These are phyloP conservation scores for Vespertilio murinus DNA, from an alignment of 2,797 vertebrate species.

Conservation along the genomic window DNA sequence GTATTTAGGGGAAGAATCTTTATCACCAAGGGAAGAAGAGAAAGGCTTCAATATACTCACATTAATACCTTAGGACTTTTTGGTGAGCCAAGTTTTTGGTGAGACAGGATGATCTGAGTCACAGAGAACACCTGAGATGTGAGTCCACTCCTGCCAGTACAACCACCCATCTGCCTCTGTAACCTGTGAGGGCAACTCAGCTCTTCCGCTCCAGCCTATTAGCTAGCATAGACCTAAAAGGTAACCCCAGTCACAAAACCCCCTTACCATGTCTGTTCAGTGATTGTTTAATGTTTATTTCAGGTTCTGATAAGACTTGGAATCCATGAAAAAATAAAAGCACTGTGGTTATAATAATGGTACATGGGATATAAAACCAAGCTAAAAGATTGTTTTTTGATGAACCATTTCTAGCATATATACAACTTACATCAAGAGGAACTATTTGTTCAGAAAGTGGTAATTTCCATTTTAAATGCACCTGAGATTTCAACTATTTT, in stretches of 20 bases:
- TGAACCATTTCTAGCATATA: conserved; percentile 48
- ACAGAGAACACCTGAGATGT: not conserved
- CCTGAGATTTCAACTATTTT: conserved; percentile 83
- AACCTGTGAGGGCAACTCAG: not conserved
- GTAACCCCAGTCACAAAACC: not conserved
- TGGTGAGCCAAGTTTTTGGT: not conserved
- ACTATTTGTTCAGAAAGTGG: conserved; percentile 65
- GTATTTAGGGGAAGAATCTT: not conserved
- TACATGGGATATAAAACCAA: not conserved
- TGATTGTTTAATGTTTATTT: conserved; percentile 54
- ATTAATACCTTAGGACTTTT: not conserved
- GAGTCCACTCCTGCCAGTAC: not conserved
- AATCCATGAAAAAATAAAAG: conserved; percentile 56
- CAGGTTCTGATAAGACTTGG: conserved; percentile 40
- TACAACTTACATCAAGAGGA: conserved; percentile 38
- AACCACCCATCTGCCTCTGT: not conserved
- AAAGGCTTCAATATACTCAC: not conserved
- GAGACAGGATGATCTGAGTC: not conserved
- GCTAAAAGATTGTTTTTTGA: conserved; percentile 40
- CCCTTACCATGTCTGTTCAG: not conserved
- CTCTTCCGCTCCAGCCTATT: not conserved
- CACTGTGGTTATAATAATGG: conserved; percentile 15
- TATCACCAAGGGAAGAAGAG: not conserved
- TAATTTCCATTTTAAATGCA: conserved; percentile 79
- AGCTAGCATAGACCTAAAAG: not conserved